Evolutionary conservation across 1,140 invertebrate genomes (phyloP).

Genomic region (Asobara japonica): DNA sequence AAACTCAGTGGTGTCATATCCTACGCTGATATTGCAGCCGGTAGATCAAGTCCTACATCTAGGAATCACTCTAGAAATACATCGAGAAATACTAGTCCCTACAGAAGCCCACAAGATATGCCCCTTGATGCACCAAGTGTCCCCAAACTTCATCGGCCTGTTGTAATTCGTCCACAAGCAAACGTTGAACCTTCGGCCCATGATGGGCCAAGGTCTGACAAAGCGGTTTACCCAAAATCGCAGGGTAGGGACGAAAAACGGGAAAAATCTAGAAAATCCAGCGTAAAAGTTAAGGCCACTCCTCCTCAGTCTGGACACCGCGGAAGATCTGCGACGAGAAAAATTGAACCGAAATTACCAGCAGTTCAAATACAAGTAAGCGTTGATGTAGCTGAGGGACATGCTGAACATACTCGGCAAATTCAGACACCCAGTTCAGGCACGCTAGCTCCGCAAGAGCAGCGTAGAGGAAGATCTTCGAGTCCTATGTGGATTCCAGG

Average conservation of each 20-base stretch:
- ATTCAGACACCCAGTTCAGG: not conserved
- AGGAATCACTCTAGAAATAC: too few relatives aligned
- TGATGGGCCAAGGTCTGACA: conserved; percentile 16
- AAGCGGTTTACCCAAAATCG: conserved; percentile 14
- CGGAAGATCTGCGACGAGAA: conserved; percentile 55
- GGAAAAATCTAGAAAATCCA: not conserved
- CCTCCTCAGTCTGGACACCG: conserved; percentile 31
- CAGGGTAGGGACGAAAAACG: conserved; percentile 19
- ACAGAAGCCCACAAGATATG: conserved; percentile 49
- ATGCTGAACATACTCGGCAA: not conserved
- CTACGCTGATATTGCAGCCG: conserved; percentile 70
- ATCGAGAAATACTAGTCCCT: conserved; percentile 56
- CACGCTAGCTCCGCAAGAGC: conserved; percentile 37
- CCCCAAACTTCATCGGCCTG: conserved; percentile 14
- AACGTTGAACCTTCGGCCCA: not conserved
- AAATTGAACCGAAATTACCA: conserved; percentile 29
- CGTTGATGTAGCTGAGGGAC: not conserved
- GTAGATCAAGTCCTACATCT: conserved; percentile 63
- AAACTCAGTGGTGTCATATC: conserved; percentile 62
- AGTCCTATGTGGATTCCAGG: conserved; percentile 80
- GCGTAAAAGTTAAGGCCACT: conserved; percentile 8
- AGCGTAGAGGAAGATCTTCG: conserved; percentile 68
- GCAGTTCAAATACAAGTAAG: conserved; percentile 33
- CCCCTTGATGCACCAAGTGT: conserved; percentile 41
- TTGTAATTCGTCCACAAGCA: conserved; percentile 15